Evolutionary conservation across 2,113 vertebrate genomes (phyloP).

Genomic region (Bucco capensis): DNA sequence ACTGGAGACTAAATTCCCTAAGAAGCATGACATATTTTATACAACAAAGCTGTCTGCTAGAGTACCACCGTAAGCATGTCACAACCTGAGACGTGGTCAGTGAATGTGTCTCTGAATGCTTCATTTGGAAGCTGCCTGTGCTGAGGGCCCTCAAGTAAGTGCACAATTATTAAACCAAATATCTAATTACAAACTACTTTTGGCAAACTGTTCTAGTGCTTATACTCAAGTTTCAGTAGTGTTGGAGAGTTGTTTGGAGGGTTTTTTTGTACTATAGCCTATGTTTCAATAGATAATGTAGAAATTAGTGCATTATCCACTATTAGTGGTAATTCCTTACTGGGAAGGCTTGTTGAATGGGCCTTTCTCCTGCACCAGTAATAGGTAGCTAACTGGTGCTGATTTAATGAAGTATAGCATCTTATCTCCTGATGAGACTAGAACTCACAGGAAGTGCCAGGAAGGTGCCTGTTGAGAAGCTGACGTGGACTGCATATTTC

Average conservation of each 20-base stretch:
- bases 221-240: not conserved
- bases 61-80: not conserved
- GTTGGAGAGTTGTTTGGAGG: not conserved
- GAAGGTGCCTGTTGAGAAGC: not conserved
- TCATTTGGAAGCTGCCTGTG: not conserved
- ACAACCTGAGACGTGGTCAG: not conserved
- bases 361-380: not conserved
- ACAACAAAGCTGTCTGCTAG: not conserved
- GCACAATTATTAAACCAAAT: not conserved
- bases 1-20: not conserved
- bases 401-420: not conserved
- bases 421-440: slow-evolving; percentile 6
- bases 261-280: not conserved
- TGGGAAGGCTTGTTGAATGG: not conserved
- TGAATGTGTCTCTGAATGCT: not conserved
- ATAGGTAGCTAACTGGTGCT: not conserved
- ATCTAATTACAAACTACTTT: not conserved
- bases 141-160: not conserved
- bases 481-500: slow-evolving; percentile 10
- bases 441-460: not conserved
- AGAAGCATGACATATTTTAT: not conserved
- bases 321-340: not conserved
- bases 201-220: not conserved
- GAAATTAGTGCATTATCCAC: not conserved
- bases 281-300: not conserved